A percentile compares a stretch with the other conserved stretches of the same genome.
Evolutionary conservation across 2,113 vertebrate species (phyloP).

Genomic region (Arvicanthis niloticus): DNA sequence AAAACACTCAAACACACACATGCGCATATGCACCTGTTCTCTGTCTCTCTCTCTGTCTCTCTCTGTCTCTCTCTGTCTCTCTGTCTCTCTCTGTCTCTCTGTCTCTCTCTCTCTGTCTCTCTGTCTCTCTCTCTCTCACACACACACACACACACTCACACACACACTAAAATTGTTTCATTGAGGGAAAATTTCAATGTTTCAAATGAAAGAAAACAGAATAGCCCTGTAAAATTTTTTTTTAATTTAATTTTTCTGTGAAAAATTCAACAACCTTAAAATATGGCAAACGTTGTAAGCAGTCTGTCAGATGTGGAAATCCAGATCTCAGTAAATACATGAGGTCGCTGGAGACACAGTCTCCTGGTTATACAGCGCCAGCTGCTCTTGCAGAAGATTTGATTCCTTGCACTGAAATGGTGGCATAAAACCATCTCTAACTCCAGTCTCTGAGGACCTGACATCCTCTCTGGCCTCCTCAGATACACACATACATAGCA

Average conservation of each 20-base stretch:
- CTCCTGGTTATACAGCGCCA: not conserved
- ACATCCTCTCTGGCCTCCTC: not conserved
- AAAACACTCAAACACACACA: not conserved
- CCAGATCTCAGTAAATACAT: not conserved
- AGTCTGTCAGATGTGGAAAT: not conserved
- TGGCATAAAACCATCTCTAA: not conserved
- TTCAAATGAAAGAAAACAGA: slow-evolving; percentile 26
- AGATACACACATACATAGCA: not conserved
- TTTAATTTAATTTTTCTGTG: not conserved
- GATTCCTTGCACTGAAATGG: not conserved
- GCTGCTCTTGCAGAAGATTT: not conserved
- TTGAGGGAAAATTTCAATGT: slow-evolving; percentile 27
- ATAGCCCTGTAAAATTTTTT: not conserved
- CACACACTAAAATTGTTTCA: not conserved
- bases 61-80: too few species aligned
- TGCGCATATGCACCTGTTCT: not conserved
- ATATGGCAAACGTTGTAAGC: not conserved
- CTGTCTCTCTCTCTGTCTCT: too few species aligned
- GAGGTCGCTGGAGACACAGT: not conserved
- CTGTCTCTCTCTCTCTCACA: too few species aligned
- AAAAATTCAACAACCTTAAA: not conserved
- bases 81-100: too few species aligned
- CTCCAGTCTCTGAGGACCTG: not conserved
- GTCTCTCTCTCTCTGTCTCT: too few species aligned
- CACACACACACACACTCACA: not conserved